Percentiles rank a stretch among this genome's conserved stretches.
Evolutionary conservation across 2,797 vertebrate species (phyloP).

Genomic region (Oceanodroma leucorhoa): DNA sequence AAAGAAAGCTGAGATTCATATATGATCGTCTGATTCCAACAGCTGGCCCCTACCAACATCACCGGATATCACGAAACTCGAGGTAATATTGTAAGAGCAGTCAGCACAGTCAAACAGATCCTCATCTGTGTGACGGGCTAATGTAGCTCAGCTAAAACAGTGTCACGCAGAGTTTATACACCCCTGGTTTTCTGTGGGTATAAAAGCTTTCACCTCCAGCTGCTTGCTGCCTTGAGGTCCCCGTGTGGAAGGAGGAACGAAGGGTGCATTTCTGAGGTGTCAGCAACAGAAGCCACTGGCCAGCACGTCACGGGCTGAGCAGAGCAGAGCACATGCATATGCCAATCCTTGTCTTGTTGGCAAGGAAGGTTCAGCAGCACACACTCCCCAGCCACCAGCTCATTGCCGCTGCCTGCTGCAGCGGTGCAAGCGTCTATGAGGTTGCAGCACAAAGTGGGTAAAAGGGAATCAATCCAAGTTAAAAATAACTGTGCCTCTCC

Average conservation of each 20-base stretch:
- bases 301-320: accelerated
- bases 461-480: background rate
- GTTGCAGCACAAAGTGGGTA: background rate
- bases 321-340: background rate
- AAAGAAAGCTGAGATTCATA: background rate
- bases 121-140: background rate
- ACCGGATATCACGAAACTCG: background rate
- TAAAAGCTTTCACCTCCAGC: background rate
- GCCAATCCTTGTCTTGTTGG: background rate
- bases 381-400: background rate
- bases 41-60: background rate
- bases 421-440: background rate
- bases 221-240: background rate
- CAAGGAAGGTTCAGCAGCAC: background rate
- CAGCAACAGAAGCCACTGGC: background rate
- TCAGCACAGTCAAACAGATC: background rate
- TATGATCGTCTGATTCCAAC: background rate
- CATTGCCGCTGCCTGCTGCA: background rate
- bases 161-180: background rate
- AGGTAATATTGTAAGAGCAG: background rate
- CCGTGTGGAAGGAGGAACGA: accelerated
- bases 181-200: background rate
- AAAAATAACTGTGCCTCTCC: background rate
- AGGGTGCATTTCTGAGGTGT: background rate
- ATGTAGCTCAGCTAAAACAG: background rate